Base-by-base conservation (phyloP, 2,888 invertebrate species). In the Megalurothrips usitatus region DNA sequence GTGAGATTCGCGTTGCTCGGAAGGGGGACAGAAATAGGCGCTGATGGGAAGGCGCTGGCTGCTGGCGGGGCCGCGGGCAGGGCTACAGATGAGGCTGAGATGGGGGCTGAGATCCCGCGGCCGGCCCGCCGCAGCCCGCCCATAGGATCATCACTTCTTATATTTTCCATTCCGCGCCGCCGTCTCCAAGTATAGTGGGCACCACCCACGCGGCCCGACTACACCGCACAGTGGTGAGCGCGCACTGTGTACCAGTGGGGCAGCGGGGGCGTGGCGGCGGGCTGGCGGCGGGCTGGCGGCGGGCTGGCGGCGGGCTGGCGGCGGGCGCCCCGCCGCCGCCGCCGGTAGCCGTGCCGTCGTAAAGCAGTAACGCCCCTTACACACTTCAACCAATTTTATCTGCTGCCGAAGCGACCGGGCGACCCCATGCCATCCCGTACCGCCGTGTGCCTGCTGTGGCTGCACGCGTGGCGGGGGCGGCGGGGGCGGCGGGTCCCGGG, bases 321-420 rank as follows among this genome's bases (percentile, higher is more conserved):
- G n/a, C n/a, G n/a, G 23, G 68, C 68, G 68, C 68, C 68, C 9
- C 68, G n/a, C 68, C 68, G 34, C 3, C 6, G 34, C 34, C 68
- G 68, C 9, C 63, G n/a, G 52, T 19, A 63, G 63, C 68, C 68
- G 23, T n/a, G n/a, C 68, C 68, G 68, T 75, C 68, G 12, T 75
- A 75, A 75, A 75, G 68, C 34, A 2, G 34, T 43, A 43, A 26
- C 68, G 68, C 68, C 68, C 68, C 68, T 75, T 75, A 75, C 68
- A 75, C 68, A 75, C 68, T 75, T 75, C 68, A 75, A 75, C 68
- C 68, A 1, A 75, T 75, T 75, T 75, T 75, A 75, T 75, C 68
- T 75, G 11, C 68, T 75, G 68, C 68, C 68, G 68, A 75, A 75
- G 68, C n/a, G 23, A 26, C 68, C n/a, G n/a, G n/a, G n/a, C 34